These are phyloP conservation scores for Argyrosomus japonicus DNA, from an alignment of 2,113 vertebrate species.

Conservation along the genomic window DNA sequence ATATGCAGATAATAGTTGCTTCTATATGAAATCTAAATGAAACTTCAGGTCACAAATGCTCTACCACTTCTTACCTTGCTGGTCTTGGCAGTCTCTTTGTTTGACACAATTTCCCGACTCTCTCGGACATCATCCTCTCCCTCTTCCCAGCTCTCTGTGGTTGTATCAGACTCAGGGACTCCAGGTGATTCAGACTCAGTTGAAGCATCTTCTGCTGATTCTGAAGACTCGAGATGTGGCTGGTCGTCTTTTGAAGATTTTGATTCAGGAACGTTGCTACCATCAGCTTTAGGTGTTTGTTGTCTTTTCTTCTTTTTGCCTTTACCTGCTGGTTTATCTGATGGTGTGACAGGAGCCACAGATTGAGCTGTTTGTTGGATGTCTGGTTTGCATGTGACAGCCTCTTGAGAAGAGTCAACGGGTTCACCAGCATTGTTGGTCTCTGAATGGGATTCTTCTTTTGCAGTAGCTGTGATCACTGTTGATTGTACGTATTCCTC, in stretches of 20 bases:
- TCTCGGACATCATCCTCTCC: constrained; percentile 27
- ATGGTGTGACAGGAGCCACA: background rate
- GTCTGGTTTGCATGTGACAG: background rate
- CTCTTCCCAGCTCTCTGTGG: constrained; percentile 56
- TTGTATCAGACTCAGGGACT: constrained; percentile 41
- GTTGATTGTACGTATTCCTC: background rate
- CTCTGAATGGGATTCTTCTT: constrained; percentile 4
- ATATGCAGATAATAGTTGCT: background rate
- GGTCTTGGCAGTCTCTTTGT: constrained; percentile 34
- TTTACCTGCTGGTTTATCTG: constrained; percentile 21
- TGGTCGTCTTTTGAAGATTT: constrained; percentile 16
- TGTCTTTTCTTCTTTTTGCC: constrained; percentile 36
- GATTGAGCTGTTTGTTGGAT: background rate
- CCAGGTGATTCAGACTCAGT: constrained; percentile 50
- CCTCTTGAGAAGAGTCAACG: background rate
- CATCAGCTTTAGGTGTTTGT: background rate
- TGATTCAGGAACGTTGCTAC: constrained; percentile 3
- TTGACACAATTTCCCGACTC: background rate
- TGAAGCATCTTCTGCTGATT: constrained; percentile 43
- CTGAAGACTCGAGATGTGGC: constrained; percentile 24
- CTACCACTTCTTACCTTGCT: constrained; percentile 68
- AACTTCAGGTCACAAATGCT: background rate
- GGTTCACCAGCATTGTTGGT: background rate
- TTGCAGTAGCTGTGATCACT: background rate
- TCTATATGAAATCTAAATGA: background rate